Base-by-base conservation (phyloP, 2,888 invertebrate genomes). In the Stenolophus ochropezus region DNA sequence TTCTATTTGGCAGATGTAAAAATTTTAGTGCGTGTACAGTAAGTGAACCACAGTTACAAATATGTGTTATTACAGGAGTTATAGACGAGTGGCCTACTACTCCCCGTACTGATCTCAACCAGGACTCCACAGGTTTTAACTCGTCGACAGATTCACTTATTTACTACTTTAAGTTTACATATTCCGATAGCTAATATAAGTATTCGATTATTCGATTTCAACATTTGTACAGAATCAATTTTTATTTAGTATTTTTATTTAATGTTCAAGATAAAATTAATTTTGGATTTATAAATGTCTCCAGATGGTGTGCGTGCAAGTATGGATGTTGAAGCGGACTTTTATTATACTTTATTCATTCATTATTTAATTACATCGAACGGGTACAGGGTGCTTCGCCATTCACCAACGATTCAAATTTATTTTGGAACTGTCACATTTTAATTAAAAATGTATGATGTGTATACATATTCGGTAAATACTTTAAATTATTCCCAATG, bases 61-160 rank as follows among this genome's bases (percentile, higher is more conserved):
- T 90, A n/a, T 42, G 33, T 42, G 6, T 90, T 91, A 90, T 91
- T 92, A 89, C 91, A 94, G 94, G 92, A 92, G 92, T 88, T 92
- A 90, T 90, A 92, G 94, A 90, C 93, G 94, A 89, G 94, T 93
- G 89, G 89, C 89, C 86, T 94, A 92, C 91, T 94, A 92, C 90
- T 91, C 91, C 88, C 94, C 94, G 85, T 94, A 94, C 92, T 94
- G 93, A 93, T 89, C 84, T 83, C 84, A 83, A 42, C 21, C 20
- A 51, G 23, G 80, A 58, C 47, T 77, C 79, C 21, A 42, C 80
- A 80, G 80, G 53, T 80, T 73, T 73, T 73, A 49, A 53, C 80
- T 79, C 79, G 79, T 79, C 69, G 69, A 79, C 65, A 61, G 11
- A 25, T 47, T 42, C 25, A 51, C 51, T 71, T 33, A 79, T 71